Base-by-base conservation (phyloP, 53 echinoderm and acorn worm genomes). In the Stichopus horrens region DNA sequence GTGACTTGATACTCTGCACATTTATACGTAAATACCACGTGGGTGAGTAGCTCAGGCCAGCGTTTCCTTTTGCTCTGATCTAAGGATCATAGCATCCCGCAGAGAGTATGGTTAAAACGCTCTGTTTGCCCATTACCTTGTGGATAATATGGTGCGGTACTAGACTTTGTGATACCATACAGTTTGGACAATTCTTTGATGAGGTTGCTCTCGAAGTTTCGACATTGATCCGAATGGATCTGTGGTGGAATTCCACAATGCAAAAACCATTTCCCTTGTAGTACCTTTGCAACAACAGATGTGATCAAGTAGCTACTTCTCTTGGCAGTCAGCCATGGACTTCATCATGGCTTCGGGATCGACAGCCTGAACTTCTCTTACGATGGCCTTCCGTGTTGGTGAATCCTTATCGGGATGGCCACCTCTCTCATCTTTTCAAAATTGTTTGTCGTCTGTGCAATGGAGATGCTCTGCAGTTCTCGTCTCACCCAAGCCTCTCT, bases 191-290 rank as follows among this genome's bases (percentile, higher is more conserved):
- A n/a, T n/a, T n/a, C n/a, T n/a, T n/a, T n/a, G n/a, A n/a, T n/a
- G n/a, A n/a, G n/a, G n/a, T n/a, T n/a, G n/a, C n/a, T n/a, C n/a
- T n/a, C n/a, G n/a, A n/a, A n/a, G n/a, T n/a, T n/a, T n/a, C 91
- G 71, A 54, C 91, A 91, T 51, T 90, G 91, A 63, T 94, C 94
- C 1, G 88, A 91, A 54, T 94, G 94, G 10, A 94, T 87, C 18
- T 86, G 83, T 53, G 88, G 82, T 0, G 94, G 94, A 4, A 84
- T 73, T 7, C 94, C 91, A 20, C 90, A 94, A 67, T 94, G 89
- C 2, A 84, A 73, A 73, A 90, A 91, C 91, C 93, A 93, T 5
- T 86, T 71, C 51, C 92, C 92, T 8, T 55, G 85, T 55, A 94
- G 37, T 22, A 74, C 94, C 57, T 78, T 82, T 4, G 92, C 92